phyloP scores from a whole-genome alignment of 2,113 vertebrate genomes.

The Typhlomys cinereus region DNA sequence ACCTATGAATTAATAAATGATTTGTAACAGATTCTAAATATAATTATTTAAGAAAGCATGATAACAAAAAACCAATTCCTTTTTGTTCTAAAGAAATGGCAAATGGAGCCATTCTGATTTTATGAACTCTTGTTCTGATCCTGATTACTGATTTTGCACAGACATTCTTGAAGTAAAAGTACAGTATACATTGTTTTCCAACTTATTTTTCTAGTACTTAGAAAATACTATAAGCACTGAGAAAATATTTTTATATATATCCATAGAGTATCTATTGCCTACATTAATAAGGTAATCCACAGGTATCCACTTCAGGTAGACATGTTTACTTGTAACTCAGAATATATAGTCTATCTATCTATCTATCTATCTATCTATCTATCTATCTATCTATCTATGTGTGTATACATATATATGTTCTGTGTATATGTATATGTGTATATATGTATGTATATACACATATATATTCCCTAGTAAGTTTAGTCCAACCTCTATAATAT shows the following conservation, averaged over 20 bases:
- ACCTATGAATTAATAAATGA: neutral
- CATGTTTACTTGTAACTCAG: neutral
- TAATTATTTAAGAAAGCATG: neutral
- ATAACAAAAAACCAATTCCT: neutral
- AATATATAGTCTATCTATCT: too few relatives aligned
- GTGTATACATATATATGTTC: too few relatives aligned
- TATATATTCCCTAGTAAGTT: neutral
- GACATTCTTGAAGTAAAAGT: neutral
- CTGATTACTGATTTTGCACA: accelerated
- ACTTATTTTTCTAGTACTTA: neutral
- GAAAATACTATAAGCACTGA: neutral
- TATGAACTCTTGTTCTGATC: neutral
- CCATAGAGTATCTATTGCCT: neutral
- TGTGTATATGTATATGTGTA: too few relatives aligned
- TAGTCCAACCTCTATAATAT: neutral
- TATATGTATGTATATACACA: too few relatives aligned
- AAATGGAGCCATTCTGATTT: neutral
- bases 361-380: too few relatives aligned
- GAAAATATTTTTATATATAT: neutral
- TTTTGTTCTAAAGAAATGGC: neutral
- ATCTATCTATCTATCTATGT: too few relatives aligned
- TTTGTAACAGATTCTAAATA: neutral
- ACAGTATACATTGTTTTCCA: neutral
- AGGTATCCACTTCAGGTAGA: neutral
- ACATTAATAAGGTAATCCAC: neutral